These are phyloP conservation scores for Drosophila arizonae DNA, from an alignment of 1,140 invertebrate species.

Conservation along the genomic window DNA sequence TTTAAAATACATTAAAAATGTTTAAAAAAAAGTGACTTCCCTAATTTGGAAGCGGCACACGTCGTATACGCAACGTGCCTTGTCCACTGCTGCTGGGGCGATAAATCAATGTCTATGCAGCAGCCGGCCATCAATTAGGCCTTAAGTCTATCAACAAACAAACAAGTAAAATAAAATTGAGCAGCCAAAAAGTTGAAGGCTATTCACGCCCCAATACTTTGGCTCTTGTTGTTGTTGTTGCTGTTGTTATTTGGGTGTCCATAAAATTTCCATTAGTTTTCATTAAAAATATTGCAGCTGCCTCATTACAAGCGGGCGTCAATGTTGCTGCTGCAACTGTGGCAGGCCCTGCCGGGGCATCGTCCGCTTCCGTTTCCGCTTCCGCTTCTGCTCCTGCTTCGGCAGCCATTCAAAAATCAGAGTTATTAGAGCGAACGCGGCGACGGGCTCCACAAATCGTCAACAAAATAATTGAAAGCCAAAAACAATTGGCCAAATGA, in stretches of 20 bases:
- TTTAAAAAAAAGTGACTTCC: neutral
- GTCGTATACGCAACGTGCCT: constrained; percentile 52
- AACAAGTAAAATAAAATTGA: neutral
- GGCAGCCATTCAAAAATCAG: constrained; percentile 61
- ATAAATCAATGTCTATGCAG: constrained; percentile 75
- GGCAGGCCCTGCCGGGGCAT: constrained; percentile 27
- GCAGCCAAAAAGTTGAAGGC: constrained; percentile 43
- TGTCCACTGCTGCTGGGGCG: constrained; percentile 36
- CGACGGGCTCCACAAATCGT: constrained; percentile 46
- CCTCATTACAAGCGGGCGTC: constrained; percentile 51
- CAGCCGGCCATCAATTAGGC: constrained; percentile 62
- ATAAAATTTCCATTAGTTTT: constrained; percentile 45
- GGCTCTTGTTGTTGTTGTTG: constrained; percentile 1
- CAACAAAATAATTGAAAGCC: constrained; percentile 47
- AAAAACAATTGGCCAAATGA: constrained; percentile 32
- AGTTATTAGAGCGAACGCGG: constrained; percentile 63
- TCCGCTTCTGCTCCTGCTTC: constrained; percentile 24
- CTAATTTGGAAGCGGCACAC: neutral
- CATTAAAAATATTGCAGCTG: constrained; percentile 40
- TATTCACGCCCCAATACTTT: constrained; percentile 32
- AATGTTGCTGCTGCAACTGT: constrained; percentile 45
- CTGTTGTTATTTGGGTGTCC: constrained; percentile 1
- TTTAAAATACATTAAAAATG: neutral
- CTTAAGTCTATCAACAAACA: constrained; percentile 61
- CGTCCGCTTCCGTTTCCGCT: constrained; percentile 37